Evolutionary conservation across 2,113 vertebrate species (phyloP).

Genomic region (Taxidea taxus): DNA sequence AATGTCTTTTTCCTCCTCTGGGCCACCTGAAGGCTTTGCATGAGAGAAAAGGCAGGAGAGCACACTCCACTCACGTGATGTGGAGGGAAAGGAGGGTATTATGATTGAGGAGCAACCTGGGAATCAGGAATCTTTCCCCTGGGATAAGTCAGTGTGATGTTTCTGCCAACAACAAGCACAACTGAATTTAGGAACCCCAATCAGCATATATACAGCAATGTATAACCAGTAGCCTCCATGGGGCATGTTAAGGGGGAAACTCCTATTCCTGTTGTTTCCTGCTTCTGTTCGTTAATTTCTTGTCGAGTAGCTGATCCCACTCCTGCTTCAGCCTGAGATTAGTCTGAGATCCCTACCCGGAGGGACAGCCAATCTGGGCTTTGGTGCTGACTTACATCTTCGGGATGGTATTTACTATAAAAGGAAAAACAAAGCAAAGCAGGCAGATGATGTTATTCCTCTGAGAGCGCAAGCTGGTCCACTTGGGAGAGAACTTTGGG

Average conservation of each 20-base stretch:
- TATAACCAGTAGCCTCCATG: not conserved
- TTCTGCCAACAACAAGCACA: not conserved
- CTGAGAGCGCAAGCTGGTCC: not conserved
- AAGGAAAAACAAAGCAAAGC: not conserved
- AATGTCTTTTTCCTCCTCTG: not conserved
- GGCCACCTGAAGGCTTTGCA: not conserved
- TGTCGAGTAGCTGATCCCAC: not conserved
- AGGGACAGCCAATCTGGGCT: not conserved
- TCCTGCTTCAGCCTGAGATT: not conserved
- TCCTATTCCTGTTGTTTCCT: not conserved
- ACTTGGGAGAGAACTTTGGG: not conserved
- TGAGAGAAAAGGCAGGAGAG: not conserved
- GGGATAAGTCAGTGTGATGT: not conserved
- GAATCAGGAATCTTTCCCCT: not conserved
- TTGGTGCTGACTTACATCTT: not conserved
- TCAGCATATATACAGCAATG: not conserved
- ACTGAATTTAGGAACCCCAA: slow-evolving; percentile 18
- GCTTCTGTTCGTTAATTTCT: not conserved
- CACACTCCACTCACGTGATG: not conserved
- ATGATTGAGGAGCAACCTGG: not conserved
- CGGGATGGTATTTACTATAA: not conserved
- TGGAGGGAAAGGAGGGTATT: not conserved
- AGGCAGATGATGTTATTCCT: not conserved
- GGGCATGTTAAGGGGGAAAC: not conserved
- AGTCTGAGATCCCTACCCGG: not conserved